Evolutionary conservation across 2,113 vertebrate species (phyloP).

Genomic region (Phalacrocorax pelagicus): DNA sequence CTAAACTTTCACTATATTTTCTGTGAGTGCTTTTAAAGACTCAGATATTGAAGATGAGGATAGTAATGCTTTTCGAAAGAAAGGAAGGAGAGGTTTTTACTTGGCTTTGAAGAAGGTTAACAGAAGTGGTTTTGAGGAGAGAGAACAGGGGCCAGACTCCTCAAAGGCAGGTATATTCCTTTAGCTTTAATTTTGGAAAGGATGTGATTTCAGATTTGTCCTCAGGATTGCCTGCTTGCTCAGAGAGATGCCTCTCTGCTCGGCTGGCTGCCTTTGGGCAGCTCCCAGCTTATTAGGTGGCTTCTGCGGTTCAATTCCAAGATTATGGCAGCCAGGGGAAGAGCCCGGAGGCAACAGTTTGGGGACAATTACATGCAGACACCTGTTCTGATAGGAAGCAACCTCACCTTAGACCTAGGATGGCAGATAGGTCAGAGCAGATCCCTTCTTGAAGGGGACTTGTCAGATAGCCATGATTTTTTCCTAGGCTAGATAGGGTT

Average conservation of each 20-base stretch:
- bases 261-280: not conserved
- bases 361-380: not conserved
- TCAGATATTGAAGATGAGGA: not conserved
- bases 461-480: not conserved
- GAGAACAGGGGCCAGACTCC: not conserved
- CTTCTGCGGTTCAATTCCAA: not conserved
- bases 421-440: not conserved
- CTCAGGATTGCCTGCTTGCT: not conserved
- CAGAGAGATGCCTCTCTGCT: not conserved
- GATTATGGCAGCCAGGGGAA: not conserved
- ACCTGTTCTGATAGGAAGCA: not conserved
- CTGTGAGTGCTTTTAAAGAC: not conserved
- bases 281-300: not conserved
- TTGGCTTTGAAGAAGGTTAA: not conserved
- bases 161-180: not conserved
- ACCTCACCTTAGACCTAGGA: not conserved
- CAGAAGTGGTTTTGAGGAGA: not conserved
- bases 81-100: not conserved
- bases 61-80: not conserved
- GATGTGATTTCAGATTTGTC: not conserved
- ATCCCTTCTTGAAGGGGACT: not conserved
- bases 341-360: not conserved
- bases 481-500: not conserved
- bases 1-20: not conserved
- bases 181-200: not conserved